Base-by-base conservation (phyloP, 2,888 invertebrate genomes). In the Trichogramma evanescens region DNA sequence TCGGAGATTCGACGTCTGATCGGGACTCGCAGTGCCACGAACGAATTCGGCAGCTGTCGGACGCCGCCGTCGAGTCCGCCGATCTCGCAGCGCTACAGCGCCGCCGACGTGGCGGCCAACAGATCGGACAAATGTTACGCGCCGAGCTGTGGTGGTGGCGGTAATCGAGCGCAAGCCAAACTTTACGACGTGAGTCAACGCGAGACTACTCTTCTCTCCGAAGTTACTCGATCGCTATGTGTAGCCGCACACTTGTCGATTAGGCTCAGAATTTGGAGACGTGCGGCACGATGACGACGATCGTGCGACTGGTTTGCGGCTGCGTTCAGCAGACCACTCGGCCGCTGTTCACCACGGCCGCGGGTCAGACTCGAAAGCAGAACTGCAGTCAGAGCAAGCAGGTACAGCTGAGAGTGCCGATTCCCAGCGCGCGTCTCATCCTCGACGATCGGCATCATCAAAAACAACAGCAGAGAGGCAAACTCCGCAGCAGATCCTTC, bases 281-380 rank as follows among this genome's bases (percentile, higher is more conserved):
- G 0, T 72, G 69, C 50, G 72, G 72, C 7, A 73, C 69, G 41
- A 70, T 73, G 68, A 72, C 71, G 41, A 72, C 69, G 5, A 71
- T 71, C 57, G 72, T 70, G 4, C 64, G 66, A 39, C 58, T 73
- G 45, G 65, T 71, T 59, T 73, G 73, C 54, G 73, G 73, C 5
- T 73, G 72, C 61, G 59, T 67, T 8, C 70, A 71, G 57, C 67
- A 70, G 46, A 69, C 69, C 3, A 70, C 63, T 0, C 69, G 68
- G 9, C 71, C 69, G 13, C 70, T 73, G 54, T 71, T 70, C 52
- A 72, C 69, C n/a, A 70, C 68, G 3, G 38, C 64, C 4, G 59
- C 46, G 7, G 70, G 69, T 4, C 63, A 70, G 7, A 10, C 46
- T 1, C 65, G 67, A 39, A 68, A 66, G 43, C 68, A 64, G 46